Base-by-base conservation (phyloP, 2,888 invertebrate genomes). In the Aphelenchoides bicaudatus region DNA sequence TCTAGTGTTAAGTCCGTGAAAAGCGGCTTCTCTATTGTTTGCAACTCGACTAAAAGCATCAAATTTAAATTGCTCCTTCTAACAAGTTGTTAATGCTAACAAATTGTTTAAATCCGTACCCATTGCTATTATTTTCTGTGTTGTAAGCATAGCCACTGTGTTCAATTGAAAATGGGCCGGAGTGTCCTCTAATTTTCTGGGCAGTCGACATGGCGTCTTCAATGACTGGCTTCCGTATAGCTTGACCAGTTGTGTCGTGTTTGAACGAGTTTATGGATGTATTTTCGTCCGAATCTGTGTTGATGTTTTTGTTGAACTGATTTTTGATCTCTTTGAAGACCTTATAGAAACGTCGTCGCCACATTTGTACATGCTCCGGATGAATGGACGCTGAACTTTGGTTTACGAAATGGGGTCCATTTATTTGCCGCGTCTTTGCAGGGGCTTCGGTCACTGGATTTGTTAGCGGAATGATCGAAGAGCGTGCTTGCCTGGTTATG, bases 291-390 rank as follows among this genome's bases (percentile, higher is more conserved):
- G 55, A 27, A 50, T 56, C 1, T 27, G 30, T 39, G 23, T 29
- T 8, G 54, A 29, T 1, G 55, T 19, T 25, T 50, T 30, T 1
- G 55, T 23, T 21, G 55, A 25, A 19, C 25, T 54, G 0, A 34
- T 31, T 13, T 25, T 43, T 23, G 59, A 39, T 28, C 19, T 52
- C 48, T 48, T 70, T 69, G 56, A 68, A 72, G 0, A 69, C 68
- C 57, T 68, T 72, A 59, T 74, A 73, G 25, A 74, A 59, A 21
- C 67, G 43, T n/a, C 63, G 64, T 27, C 74, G 39, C 73, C 72
- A 74, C 23, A 69, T 63, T 47, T 70, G 56, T 16, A 74, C 70
- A 0, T 67, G 61, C 19, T 66, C 62, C 31, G 37, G 63, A 39
- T 19, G n/a, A 21, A 39, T 27, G n/a, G n/a, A n/a, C n/a, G n/a